Evolutionary conservation across 1,140 invertebrate species (phyloP).

Genomic region (Rhopalosiphum maidis): DNA sequence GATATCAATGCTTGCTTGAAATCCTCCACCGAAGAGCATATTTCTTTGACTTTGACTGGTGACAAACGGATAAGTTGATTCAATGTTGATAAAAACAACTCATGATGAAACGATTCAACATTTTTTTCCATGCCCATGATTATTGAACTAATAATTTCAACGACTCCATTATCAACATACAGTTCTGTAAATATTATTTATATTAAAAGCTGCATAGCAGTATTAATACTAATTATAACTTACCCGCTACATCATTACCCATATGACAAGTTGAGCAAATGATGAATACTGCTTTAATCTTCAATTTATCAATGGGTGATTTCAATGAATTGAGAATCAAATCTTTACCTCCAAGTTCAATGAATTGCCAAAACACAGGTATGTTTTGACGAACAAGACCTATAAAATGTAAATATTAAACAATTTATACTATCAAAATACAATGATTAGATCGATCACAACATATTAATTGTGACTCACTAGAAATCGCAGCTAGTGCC

Average conservation of each 20-base stretch:
- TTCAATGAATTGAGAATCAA: constrained; percentile 11
- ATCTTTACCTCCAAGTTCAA: neutral
- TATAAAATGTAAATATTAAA: neutral
- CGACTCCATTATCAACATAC: constrained; percentile 6
- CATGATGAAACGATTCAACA: neutral
- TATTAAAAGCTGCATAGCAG: neutral
- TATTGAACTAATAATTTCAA: constrained; percentile 22
- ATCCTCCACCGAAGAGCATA: neutral
- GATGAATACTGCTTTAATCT: constrained; percentile 3
- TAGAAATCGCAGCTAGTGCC: constrained; percentile 7
- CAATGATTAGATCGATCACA: neutral
- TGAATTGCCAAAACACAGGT: constrained; percentile 21
- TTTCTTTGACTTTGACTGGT: constrained; percentile 14
- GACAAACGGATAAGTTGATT: constrained; percentile 4
- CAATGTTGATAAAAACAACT: constrained; percentile 19
- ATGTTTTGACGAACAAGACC: constrained; percentile 28
- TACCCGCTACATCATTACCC: constrained; percentile 36
- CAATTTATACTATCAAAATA: neutral
- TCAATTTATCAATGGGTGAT: constrained; percentile 2
- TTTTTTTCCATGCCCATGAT: constrained; percentile 1
- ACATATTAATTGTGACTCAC: neutral
- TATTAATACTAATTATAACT: neutral
- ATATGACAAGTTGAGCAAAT: constrained; percentile 37
- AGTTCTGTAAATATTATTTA: constrained; percentile 3
- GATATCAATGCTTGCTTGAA: neutral